phyloP scores from a whole-genome alignment of 2,113 vertebrate genomes.

The Amia ocellicauda region DNA sequence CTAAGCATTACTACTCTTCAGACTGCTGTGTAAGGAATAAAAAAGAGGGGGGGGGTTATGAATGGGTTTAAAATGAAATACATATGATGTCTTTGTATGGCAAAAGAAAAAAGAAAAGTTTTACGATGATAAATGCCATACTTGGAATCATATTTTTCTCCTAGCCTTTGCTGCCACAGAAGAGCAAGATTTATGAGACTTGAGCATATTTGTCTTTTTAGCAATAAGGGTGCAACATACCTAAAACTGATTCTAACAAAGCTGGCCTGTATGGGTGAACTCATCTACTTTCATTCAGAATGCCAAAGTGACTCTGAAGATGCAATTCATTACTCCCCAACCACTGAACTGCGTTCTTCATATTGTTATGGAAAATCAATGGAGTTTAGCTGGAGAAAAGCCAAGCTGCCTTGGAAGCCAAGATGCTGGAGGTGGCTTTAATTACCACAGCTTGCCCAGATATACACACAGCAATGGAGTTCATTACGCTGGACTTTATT shows the following conservation, averaged over 20 bases:
- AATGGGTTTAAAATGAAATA: slow-evolving; percentile 9
- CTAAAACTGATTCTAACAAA: slow-evolving; percentile 58
- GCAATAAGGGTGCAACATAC: slow-evolving; percentile 46
- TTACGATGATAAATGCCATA: slow-evolving; percentile 62
- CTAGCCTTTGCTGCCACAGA: slow-evolving; percentile 59
- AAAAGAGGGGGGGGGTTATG: too few species aligned
- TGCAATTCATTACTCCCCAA: slow-evolving; percentile 67
- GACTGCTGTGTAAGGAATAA: not conserved
- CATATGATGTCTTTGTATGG: slow-evolving; percentile 7
- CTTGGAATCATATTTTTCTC: slow-evolving; percentile 66
- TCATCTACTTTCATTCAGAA: slow-evolving; percentile 66
- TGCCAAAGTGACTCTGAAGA: slow-evolving; percentile 69
- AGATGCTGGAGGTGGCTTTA: slow-evolving; percentile 40
- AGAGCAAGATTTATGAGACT: slow-evolving; percentile 60
- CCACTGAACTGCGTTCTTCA: slow-evolving; percentile 65
- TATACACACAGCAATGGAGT: slow-evolving; percentile 37
- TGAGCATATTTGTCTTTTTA: slow-evolving; percentile 38
- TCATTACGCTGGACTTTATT: slow-evolving; percentile 43
- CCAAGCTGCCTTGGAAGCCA: slow-evolving; percentile 47
- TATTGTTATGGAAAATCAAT: slow-evolving; percentile 77
- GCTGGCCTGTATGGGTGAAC: slow-evolving; percentile 54
- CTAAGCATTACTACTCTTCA: not conserved
- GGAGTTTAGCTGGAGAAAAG: slow-evolving; percentile 60
- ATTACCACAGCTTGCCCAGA: slow-evolving; percentile 52
- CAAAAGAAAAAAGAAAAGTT: slow-evolving; percentile 21